A percentile compares a stretch with the other conserved stretches of the same genome.
phyloP scores from a whole-genome alignment of 2,113 vertebrate species.

The Rousettus leschenaultii region DNA sequence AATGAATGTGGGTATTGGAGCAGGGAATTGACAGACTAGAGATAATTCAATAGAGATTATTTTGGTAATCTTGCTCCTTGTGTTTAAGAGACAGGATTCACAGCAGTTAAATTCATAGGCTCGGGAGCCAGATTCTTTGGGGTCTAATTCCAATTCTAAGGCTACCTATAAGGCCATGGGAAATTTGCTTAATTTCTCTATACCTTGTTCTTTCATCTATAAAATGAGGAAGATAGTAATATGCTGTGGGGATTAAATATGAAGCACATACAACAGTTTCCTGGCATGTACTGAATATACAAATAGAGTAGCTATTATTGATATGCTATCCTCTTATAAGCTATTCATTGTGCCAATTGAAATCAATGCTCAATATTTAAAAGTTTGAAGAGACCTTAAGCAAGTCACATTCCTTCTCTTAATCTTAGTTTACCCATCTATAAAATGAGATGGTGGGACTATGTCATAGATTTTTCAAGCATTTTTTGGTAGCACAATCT shows the following conservation, averaged over 20 bases:
- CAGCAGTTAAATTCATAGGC: background rate
- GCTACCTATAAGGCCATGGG: background rate
- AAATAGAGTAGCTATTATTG: background rate
- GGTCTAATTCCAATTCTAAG: background rate
- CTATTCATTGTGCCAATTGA: slow-evolving; percentile 23
- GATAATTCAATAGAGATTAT: background rate
- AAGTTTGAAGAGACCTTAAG: background rate
- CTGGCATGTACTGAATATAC: background rate
- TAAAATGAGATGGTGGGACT: slow-evolving; percentile 5
- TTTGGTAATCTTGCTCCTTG: background rate
- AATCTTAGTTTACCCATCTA: background rate
- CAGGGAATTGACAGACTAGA: background rate
- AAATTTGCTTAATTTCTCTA: background rate
- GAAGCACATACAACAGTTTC: background rate
- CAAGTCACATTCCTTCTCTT: background rate
- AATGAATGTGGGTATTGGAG: background rate
- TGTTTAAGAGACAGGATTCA: background rate
- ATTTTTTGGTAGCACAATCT: background rate
- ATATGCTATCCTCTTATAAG: background rate
- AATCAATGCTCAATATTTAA: slow-evolving; percentile 10
- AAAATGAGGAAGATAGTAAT: background rate
- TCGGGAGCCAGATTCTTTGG: background rate
- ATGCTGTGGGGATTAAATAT: background rate
- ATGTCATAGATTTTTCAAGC: slow-evolving; percentile 7
- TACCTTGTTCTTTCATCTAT: background rate